Conservation (phyloP, 2,113 vertebrate genomes). For the Prochilodus magdalenae region DNA sequence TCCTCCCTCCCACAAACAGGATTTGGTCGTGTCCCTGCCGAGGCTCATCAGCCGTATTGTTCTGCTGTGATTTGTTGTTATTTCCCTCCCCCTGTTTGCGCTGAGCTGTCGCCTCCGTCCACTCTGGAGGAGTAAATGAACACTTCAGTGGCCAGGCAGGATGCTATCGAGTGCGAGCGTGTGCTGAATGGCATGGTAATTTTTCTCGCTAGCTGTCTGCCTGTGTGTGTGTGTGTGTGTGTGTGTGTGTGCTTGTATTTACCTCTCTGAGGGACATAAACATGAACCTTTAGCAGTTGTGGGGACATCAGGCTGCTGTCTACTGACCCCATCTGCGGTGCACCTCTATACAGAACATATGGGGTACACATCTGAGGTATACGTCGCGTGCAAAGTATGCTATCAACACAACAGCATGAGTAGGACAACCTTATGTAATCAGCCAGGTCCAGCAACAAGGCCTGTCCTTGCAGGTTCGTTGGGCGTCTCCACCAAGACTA, state of each 20-base stretch:
- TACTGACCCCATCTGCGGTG: too few relatives aligned
- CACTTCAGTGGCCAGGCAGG: background rate
- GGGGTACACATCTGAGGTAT: too few relatives aligned
- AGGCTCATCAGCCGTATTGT: slow-evolving; percentile 1
- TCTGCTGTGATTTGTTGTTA: slow-evolving; percentile 1
- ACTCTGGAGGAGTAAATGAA: slow-evolving; percentile 5
- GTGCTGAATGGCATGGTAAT: background rate
- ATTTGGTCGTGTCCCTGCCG: background rate
- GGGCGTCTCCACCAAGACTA: too few relatives aligned
- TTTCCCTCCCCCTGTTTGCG: background rate
- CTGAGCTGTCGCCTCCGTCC: background rate
- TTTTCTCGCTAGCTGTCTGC: background rate
- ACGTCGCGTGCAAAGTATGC: too few relatives aligned
- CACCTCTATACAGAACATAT: too few relatives aligned
- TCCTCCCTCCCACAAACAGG: background rate
- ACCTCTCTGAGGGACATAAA: background rate
- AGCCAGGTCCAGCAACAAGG: too few relatives aligned
- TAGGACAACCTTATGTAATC: too few relatives aligned
- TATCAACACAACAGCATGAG: too few relatives aligned
- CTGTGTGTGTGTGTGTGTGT: background rate
- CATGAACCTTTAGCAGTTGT: background rate
- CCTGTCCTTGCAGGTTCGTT: too few relatives aligned
- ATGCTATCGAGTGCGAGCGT: background rate
- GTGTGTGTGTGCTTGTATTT: background rate
- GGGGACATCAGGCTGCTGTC: too few relatives aligned